Conservation (phyloP, 2,888 invertebrate genomes). For the Standfussiana lucernea region DNA sequence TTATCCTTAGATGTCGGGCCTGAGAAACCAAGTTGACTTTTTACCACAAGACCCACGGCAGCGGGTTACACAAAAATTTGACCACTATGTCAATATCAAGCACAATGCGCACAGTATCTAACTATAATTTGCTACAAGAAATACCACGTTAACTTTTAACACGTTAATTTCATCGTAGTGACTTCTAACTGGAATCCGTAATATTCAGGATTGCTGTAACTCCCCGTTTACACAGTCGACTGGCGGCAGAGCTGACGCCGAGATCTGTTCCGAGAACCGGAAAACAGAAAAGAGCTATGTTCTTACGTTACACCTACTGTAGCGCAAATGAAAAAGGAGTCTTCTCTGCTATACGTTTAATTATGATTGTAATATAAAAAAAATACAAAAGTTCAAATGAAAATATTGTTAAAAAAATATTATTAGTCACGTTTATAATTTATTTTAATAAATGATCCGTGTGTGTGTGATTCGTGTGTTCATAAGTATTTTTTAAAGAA, state of each 20-base stretch:
- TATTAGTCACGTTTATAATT: too few species aligned
- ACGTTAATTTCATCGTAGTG: background rate
- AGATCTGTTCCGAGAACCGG: slow-evolving; percentile 13
- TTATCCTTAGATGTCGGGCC: background rate
- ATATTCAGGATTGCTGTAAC: background rate
- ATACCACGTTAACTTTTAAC: background rate
- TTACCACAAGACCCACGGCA: background rate
- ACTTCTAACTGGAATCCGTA: background rate
- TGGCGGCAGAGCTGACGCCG: background rate
- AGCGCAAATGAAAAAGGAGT: too few species aligned
- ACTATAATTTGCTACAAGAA: background rate
- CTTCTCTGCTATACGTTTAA: too few species aligned
- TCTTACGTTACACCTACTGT: background rate
- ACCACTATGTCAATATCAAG: background rate
- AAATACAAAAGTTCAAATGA: too few species aligned
- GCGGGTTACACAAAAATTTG: background rate
- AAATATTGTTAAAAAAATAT: too few species aligned
- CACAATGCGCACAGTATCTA: background rate
- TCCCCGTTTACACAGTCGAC: background rate
- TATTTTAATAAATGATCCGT: too few species aligned
- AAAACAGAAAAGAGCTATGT: slow-evolving; percentile 14
- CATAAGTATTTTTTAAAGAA: too few species aligned
- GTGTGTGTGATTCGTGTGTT: too few species aligned
- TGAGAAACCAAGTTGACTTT: background rate
- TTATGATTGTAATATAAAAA: too few species aligned